Base-by-base conservation (phyloP, 1,140 invertebrate genomes). In the Pseudomyrmex pallidus region DNA sequence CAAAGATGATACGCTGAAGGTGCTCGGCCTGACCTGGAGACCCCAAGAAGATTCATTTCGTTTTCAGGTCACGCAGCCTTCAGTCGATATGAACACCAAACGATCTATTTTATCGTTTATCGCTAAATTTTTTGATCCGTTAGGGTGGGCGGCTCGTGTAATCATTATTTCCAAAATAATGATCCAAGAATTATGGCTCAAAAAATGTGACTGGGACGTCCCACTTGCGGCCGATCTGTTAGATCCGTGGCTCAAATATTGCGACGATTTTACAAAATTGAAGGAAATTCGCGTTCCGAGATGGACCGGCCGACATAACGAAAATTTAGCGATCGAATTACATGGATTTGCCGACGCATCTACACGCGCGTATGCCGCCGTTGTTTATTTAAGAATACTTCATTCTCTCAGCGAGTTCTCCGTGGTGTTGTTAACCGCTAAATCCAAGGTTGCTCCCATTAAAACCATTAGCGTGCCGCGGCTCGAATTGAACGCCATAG, bases 121-220 rank as follows among this genome's bases (percentile, higher is more conserved):
- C 1, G 50, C 50, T 2, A 52, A 52, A 52, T 52, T 52, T 12
- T 52, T 12, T 3, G 50, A 52, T 13, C 54, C 54, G 5, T 15
- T 56, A 3, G 54, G 54, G 5, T 56, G 54, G 54, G n/a, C 54
- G 3, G 2, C 54, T 56, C n/a, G n/a, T 2, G 54, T 56, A 13
- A 15, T n/a, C 17, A 56, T 56, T 56, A 56, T n/a, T 15, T 13
- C 2, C 4, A 87, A 86, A 57, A 86, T 86, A 7, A 13, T 90
- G 1, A 20, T 89, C 0, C 84, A 90, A 72, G 62, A 61, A 44
- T 66, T 87, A 5, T 89, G 85, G 89, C 20, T 83, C 12, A 9
- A 15, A 1, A 20, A 25, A 35, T 13, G 2, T 1, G 57, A 35
- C 0, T 74, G 70, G 70, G 70, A 63, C 5, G 12, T 0, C 7